Evolutionary conservation across 1,140 invertebrate species (phyloP), one percentile per base, ranked within the genome.

Genomic region (Drosophila ambigua): DNA sequence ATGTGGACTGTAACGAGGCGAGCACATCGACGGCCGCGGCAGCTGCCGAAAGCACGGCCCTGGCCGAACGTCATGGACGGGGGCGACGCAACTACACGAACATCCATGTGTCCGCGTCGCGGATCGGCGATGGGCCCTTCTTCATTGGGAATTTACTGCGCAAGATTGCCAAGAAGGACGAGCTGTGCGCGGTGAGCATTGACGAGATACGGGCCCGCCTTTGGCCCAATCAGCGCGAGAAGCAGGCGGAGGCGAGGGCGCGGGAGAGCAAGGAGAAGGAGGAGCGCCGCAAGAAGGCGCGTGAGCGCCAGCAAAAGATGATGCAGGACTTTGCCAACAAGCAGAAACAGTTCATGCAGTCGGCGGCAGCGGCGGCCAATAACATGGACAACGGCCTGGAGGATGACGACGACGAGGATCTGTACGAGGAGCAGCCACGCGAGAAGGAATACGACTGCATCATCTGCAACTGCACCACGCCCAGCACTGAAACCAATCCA

Each of bases 281-380:
- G 75, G 96, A 97, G 84, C 95, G 97, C 52, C 94, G 97, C 44
- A 94, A 95, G 59, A 94, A 95, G 72, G 98, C 97, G 0, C 96
- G 96, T 66, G 97, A 98, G 87, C 94, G 97, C 13, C 98, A 99
- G 90, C 95, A 97, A 81, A 97, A 97, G 90, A 92, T 99, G 51
- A 98, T 99, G 96, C 95, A 95, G 39, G 97, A 99, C 81, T 98
- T 99, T 94, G 97, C 97, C 1, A 95, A 95, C 15, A 95, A 96
- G 67, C 98, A 98, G 92, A 96, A 97, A 83, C 95, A 97, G 84
- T 99, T 99, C 92, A 96, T 98, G 95, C 95, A 97, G 84, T 95
- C 96, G 72, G 95, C 95, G 4, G 96, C 84, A 95, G 83, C 83
- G 11, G 95, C 95, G 95, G 92, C 94, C 93, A 57, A 95, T 93